Percentiles rank a stretch among this genome's conserved stretches.
These are phyloP conservation scores for Lamprotornis superbus DNA, from an alignment of 2,113 vertebrate genomes.

Conservation along the genomic window DNA sequence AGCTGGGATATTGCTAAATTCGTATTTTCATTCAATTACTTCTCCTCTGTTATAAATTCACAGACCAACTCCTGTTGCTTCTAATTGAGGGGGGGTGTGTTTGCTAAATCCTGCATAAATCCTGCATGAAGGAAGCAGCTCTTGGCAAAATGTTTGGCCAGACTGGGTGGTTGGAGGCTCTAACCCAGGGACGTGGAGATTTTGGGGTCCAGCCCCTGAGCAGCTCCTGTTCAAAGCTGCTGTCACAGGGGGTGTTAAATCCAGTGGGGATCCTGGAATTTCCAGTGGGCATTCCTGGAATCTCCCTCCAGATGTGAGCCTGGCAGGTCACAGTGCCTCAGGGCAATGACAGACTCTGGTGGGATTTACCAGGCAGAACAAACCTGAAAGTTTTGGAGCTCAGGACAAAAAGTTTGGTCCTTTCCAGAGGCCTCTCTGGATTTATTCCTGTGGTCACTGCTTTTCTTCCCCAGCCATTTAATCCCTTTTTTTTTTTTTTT, in stretches of 20 bases:
- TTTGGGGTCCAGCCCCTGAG: neutral
- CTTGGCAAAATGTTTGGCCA: neutral
- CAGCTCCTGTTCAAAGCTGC: neutral
- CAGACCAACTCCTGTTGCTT: neutral
- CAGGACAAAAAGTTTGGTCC: neutral
- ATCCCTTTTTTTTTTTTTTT: neutral
- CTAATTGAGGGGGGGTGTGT: neutral
- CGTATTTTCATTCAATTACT: slow-evolving; percentile 7
- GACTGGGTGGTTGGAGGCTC: neutral
- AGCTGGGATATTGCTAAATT: neutral
- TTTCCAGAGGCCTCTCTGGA: neutral
- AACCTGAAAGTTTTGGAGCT: neutral
- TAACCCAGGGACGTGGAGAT: fast-evolving
- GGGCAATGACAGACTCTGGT: fast-evolving
- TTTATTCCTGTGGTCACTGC: neutral
- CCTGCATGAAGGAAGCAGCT: neutral
- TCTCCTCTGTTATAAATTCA: neutral
- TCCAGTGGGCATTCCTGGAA: neutral
- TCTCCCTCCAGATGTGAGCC: neutral
- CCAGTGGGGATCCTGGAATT: neutral
- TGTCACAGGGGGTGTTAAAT: neutral
- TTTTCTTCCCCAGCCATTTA: neutral
- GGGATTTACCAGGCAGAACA: neutral
- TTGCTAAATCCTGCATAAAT: neutral
- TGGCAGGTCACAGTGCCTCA: neutral